phyloP scores from a whole-genome alignment of 2,113 vertebrate genomes.

The Mormyrus lacerda region DNA sequence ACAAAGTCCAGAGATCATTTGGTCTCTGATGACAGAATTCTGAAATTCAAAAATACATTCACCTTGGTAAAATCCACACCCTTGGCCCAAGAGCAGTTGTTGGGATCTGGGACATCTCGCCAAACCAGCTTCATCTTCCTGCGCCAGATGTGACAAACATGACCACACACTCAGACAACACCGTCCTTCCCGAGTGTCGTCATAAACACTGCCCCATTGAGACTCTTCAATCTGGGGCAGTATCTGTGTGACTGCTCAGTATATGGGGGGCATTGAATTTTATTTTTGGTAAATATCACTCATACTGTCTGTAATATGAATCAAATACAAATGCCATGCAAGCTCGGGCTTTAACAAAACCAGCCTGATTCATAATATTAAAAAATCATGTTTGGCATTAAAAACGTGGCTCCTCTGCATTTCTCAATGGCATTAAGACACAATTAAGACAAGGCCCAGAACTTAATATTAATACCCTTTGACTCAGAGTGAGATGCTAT shows the following conservation, averaged over 20 bases:
- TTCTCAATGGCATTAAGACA: background rate
- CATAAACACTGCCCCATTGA: too few relatives aligned
- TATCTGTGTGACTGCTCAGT: background rate
- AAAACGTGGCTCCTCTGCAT: background rate
- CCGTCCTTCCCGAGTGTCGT: background rate
- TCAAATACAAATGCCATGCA: background rate
- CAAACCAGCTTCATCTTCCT: conserved; percentile 87
- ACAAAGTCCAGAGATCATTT: background rate
- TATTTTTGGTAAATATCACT: background rate
- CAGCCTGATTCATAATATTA: background rate
- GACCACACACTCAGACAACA: background rate
- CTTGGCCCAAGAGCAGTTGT: conserved; percentile 92
- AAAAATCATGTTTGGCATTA: background rate
- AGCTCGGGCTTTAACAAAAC: background rate
- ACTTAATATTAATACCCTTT: background rate
- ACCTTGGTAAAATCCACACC: conserved; percentile 86
- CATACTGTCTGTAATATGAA: background rate
- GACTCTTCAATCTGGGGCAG: background rate
- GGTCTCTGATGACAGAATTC: background rate
- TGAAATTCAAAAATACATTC: background rate
- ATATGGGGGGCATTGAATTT: background rate
- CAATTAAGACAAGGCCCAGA: background rate
- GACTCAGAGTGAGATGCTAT: background rate
- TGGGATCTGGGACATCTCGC: conserved; percentile 90
- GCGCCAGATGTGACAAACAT: conserved; percentile 16